phyloP scores from a whole-genome alignment of 1,140 invertebrate species.

The Danaus plexippus region DNA sequence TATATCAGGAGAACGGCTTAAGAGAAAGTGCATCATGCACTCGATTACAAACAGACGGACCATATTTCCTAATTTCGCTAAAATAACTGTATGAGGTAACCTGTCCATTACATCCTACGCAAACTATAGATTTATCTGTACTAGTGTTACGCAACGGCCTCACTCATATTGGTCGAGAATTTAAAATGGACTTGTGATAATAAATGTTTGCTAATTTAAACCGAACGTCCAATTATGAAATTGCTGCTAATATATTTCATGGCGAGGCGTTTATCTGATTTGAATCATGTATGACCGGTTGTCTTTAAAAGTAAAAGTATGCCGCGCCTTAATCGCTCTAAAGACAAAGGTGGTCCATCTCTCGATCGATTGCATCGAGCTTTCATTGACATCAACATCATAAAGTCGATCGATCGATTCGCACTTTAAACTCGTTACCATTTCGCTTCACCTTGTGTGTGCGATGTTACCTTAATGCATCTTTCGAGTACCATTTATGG shows the following conservation, averaged over 20 bases:
- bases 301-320: slow-evolving; percentile 22
- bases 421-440: slow-evolving; percentile 12
- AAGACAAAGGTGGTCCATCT: slow-evolving; percentile 27
- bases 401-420: slow-evolving; percentile 21
- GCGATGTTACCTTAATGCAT: slow-evolving; percentile 11
- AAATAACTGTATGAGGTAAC: slow-evolving; percentile 11
- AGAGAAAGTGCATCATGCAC: slow-evolving; percentile 10
- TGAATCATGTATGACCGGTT: slow-evolving; percentile 7
- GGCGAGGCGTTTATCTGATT: too few species aligned
- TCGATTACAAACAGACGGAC: background rate
- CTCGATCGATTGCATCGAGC: slow-evolving; percentile 19
- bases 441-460: slow-evolving; percentile 5
- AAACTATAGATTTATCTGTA: too few species aligned
- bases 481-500: slow-evolving; percentile 20
- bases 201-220: too few species aligned
- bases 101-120: background rate
- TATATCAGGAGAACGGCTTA: slow-evolving; percentile 3
- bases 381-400: slow-evolving; percentile 22
- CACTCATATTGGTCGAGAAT: too few species aligned
- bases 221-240: too few species aligned
- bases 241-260: too few species aligned
- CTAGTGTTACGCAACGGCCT: too few species aligned
- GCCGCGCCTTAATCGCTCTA: slow-evolving; percentile 10
- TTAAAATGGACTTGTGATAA: too few species aligned
- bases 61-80: slow-evolving; percentile 20